Evolutionary conservation across 2,888 invertebrate species (phyloP), one percentile per base, ranked within the genome.

Genomic region (Mythimna vitellina): DNA sequence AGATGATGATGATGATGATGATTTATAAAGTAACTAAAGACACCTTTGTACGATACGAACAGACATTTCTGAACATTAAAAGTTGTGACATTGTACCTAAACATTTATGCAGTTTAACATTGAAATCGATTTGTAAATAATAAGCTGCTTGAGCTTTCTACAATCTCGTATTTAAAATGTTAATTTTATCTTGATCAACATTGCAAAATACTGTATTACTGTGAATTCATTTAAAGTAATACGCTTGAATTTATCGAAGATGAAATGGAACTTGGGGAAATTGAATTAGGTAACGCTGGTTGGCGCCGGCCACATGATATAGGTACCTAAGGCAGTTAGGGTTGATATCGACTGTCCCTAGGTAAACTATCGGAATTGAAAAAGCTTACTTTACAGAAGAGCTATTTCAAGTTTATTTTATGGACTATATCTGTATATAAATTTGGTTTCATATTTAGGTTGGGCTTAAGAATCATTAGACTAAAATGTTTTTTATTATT

Each of bases 151-250:
- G 25, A 53, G 57, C 73, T 78, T 78, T 81, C 64, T 81, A 64
- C 61, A 70, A 65, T 65, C 54, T 73, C 73, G 49, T 51, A 42
- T 74, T 76, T 67, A 76, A 60, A 73, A 73, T 70, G 60, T 70
- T 66, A 76, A 76, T 81, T 78, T 73, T 69, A 76, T 81, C 66
- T 78, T 71, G 79, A 75, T 79, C 63, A 69, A 53, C 68, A 72
- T 83, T 83, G 22, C 83, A 63, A 73, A 65, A 83, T 73, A 25
- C n/a, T 67, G 46, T 42, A 65, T 61, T 67, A 56, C 38, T 6
- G 57, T 58, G 22, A 57, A 73, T 81, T 69, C 54, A 73, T 76
- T 73, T 61, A 56, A 69, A 69, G 51, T 60, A 71, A 60, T 57
- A 10, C n/a, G 56, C 54, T 61, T 54, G 38, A 10, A 67, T 73